These are phyloP conservation scores for Colossoma macropomum DNA, from an alignment of 2,113 vertebrate genomes.

Conservation along the genomic window DNA sequence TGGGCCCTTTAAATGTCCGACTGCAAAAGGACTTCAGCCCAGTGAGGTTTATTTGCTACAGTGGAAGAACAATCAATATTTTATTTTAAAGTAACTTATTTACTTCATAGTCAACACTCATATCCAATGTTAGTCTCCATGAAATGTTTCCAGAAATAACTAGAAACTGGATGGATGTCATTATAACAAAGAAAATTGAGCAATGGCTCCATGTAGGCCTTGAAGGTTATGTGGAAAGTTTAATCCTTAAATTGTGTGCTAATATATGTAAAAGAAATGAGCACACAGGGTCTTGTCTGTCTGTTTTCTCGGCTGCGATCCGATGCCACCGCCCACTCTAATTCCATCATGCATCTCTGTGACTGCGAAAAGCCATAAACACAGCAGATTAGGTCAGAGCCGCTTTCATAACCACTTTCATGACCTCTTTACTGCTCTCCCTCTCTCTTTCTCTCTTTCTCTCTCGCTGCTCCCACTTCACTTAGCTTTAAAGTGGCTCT, in stretches of 20 bases:
- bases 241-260: slow-evolving; percentile 13
- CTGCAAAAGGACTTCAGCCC: too few relatives aligned
- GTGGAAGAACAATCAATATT: too few relatives aligned
- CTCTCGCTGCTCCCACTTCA: slow-evolving; percentile 33
- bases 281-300: slow-evolving; percentile 15
- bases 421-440: slow-evolving; percentile 44
- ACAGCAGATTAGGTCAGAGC: slow-evolving; percentile 50
- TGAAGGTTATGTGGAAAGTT: not conserved
- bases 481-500: slow-evolving; percentile 24
- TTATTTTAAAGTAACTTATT: not conserved
- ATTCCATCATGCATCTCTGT: slow-evolving; percentile 40
- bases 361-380: slow-evolving; percentile 48
- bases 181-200: not conserved
- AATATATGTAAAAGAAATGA: slow-evolving; percentile 10
- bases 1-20: too few relatives aligned
- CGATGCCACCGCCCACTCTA: slow-evolving; percentile 39
- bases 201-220: not conserved
- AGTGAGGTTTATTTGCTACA: too few relatives aligned
- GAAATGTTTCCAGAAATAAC: not conserved
- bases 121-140: not conserved
- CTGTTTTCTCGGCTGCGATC: slow-evolving; percentile 26
- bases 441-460: slow-evolving; percentile 25
- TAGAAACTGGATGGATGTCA: not conserved
- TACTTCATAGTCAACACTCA: not conserved
- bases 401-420: slow-evolving; percentile 52